phyloP scores from a whole-genome alignment of 2,113 vertebrate species.

The Cariama cristata region DNA sequence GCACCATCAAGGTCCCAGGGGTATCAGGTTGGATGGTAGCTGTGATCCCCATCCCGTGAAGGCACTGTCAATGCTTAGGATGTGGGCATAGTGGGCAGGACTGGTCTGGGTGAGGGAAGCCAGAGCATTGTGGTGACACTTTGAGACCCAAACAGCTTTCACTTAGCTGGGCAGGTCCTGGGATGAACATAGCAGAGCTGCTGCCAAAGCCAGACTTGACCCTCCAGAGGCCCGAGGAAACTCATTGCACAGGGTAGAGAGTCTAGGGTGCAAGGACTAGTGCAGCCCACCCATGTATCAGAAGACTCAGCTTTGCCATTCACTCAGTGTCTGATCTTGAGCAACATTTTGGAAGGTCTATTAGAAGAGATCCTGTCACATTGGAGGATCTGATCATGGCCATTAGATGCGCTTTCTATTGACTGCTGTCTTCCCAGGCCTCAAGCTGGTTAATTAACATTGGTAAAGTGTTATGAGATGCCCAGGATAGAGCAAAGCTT shows the following conservation, averaged over 20 bases:
- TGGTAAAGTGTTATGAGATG: neutral
- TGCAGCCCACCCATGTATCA: neutral
- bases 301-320: neutral
- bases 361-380: neutral
- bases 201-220: neutral
- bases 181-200: neutral
- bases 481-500: neutral
- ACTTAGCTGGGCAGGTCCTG: neutral
- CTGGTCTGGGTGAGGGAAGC: neutral
- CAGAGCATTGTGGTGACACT: neutral
- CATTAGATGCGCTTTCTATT: neutral
- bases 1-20: neutral
- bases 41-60: neutral
- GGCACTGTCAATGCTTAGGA: neutral
- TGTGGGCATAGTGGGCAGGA: rapidly evolving
- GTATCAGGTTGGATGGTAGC: neutral
- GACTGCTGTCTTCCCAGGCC: neutral
- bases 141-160: rapidly evolving
- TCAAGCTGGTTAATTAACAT: neutral
- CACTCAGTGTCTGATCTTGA: neutral
- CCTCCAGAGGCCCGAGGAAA: neutral
- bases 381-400: neutral
- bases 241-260: neutral
- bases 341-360: rapidly evolving
- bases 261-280: neutral